These are phyloP conservation scores for Amazona guildingii DNA, from an alignment of 2,113 vertebrate genomes.

Conservation along the genomic window DNA sequence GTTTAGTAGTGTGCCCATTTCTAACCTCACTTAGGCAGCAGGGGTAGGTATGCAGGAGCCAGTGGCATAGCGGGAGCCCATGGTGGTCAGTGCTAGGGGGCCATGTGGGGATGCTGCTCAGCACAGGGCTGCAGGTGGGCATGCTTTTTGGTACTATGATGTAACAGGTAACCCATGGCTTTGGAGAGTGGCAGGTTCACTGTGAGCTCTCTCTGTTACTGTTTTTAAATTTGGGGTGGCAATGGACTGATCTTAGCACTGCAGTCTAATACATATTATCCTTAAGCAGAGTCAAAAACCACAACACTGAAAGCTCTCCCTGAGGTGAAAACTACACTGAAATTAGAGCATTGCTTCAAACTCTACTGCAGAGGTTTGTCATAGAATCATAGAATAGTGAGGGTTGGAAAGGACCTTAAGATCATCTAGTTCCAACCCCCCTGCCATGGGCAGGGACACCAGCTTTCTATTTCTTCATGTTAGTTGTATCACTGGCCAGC, in stretches of 20 bases:
- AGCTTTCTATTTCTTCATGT: no score
- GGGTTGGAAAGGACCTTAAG: no score
- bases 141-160: no score
- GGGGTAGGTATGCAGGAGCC: background rate
- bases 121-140: background rate
- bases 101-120: background rate
- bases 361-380: background rate
- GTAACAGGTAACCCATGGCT: no score
- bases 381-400: no score
- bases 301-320: background rate
- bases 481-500: background rate
- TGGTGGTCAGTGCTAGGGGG: rapidly evolving
- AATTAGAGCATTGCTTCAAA: background rate
- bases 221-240: background rate
- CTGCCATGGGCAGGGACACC: no score
- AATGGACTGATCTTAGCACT: background rate
- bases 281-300: background rate
- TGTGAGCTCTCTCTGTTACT: no score
- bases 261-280: background rate
- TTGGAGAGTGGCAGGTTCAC: no score
- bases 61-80: background rate
- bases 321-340: background rate
- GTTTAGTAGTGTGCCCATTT: rapidly evolving
- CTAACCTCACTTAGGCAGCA: background rate
- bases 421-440: no score